phyloP scores from a whole-genome alignment of 2,888 invertebrate species.

The Siphlonurus alternatus region DNA sequence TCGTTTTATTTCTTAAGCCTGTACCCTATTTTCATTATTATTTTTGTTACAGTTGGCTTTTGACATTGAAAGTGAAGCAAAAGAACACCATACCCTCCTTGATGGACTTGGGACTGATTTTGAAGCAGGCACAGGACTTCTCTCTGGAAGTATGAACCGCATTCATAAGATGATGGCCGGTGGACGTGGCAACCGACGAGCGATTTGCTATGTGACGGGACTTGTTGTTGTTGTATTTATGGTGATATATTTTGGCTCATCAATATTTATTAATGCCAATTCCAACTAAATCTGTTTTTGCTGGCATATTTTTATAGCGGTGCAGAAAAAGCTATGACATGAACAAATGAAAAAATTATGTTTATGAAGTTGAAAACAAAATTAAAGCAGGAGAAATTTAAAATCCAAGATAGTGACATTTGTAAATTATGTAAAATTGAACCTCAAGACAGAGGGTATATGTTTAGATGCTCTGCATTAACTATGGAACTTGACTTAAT shows the following conservation, averaged over 20 bases:
- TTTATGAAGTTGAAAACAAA: too few relatives aligned
- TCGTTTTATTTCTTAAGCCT: too few relatives aligned
- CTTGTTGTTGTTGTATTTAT: neutral
- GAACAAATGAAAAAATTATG: too few relatives aligned
- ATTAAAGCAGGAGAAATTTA: too few relatives aligned
- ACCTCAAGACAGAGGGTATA: too few relatives aligned
- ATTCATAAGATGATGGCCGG: constrained; percentile 6
- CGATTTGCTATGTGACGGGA: constrained; percentile 8
- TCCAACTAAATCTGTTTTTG: neutral
- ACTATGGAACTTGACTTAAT: too few relatives aligned
- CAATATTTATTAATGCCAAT: neutral
- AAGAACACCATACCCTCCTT: constrained; percentile 8
- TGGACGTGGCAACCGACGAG: constrained; percentile 4
- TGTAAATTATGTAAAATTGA: too few relatives aligned
- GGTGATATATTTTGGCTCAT: neutral
- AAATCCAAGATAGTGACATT: too few relatives aligned
- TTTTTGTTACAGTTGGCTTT: constrained; percentile 3
- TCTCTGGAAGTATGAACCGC: constrained; percentile 8
- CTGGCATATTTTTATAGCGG: too few relatives aligned
- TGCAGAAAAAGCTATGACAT: too few relatives aligned
- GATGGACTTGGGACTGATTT: constrained; percentile 9
- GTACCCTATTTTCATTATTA: too few relatives aligned
- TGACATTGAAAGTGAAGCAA: constrained; percentile 10
- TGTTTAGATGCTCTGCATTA: too few relatives aligned
- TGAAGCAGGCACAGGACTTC: constrained; percentile 8